A percentile compares a stretch with the other conserved stretches of the same genome.
Evolutionary conservation across 2,113 vertebrate species (phyloP).

Genomic region (Arvicanthis niloticus): DNA sequence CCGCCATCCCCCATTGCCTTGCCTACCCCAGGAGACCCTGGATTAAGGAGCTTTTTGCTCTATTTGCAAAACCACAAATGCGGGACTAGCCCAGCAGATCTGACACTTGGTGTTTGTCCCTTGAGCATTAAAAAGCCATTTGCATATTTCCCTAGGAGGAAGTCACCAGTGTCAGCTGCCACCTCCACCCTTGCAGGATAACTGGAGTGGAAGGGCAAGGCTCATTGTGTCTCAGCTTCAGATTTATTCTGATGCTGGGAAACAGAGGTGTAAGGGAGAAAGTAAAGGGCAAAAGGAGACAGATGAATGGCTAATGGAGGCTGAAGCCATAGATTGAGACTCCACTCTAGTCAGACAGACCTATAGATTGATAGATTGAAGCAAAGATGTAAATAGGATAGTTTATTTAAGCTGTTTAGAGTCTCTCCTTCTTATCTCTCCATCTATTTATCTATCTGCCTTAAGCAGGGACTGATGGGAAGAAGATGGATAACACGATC

Average conservation of each 20-base stretch:
- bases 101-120: conserved; percentile 29
- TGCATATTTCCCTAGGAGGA: conserved; percentile 51
- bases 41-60: background rate
- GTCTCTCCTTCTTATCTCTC: conserved; percentile 78
- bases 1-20: background rate
- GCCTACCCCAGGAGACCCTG: background rate
- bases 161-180: background rate
- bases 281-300: conserved; percentile 69
- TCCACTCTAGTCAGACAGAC: conserved; percentile 66
- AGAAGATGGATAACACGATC: conserved; percentile 48
- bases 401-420: conserved; percentile 83
- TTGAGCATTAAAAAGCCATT: conserved; percentile 22
- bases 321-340: conserved; percentile 81
- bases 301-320: conserved; percentile 80
- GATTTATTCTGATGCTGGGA: conserved; percentile 52
- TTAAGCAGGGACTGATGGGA: conserved; percentile 42
- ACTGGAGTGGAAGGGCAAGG: conserved; percentile 68
- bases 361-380: conserved; percentile 84
- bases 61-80: conserved; percentile 10
- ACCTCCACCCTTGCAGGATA: conserved; percentile 17
- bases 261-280: conserved; percentile 12
- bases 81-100: background rate
- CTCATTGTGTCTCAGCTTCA: conserved; percentile 75
- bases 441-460: conserved; percentile 79
- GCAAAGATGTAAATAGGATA: conserved; percentile 83